Conservation (phyloP, 2,888 invertebrate genomes). For the Petrolisthes cinctipes region DNA sequence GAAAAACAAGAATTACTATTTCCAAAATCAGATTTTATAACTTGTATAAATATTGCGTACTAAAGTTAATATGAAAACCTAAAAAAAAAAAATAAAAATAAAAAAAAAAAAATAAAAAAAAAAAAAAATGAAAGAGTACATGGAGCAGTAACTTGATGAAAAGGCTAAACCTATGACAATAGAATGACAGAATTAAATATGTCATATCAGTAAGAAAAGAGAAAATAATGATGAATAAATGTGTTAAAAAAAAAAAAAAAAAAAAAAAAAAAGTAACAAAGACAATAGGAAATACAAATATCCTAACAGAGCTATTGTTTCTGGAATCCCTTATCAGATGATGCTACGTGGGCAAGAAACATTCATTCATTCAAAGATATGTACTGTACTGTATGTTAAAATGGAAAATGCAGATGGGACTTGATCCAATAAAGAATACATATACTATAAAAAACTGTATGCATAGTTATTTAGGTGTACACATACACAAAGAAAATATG, state of each 20-base stretch:
- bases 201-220: neutral
- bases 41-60: too few species aligned
- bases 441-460: too few species aligned
- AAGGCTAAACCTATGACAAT: neutral
- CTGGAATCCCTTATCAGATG: neutral
- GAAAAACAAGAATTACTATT: too few species aligned
- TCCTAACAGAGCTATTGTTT: neutral
- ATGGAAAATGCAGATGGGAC: too few species aligned
- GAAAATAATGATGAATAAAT: neutral
- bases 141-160: neutral
- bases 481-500: too few species aligned
- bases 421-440: too few species aligned
- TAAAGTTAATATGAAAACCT: neutral
- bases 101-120: neutral
- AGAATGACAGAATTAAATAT: neutral
- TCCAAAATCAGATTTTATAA: too few species aligned
- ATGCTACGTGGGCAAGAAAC: neutral
- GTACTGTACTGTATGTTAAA: too few species aligned
- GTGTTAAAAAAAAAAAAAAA: neutral
- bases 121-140: neutral
- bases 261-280: neutral
- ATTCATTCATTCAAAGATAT: too few species aligned
- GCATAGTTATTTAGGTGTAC: too few species aligned
- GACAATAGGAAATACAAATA: neutral
- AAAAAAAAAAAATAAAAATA: neutral